Percentiles rank a stretch among this genome's conserved stretches.
These are phyloP conservation scores for Tuta absoluta DNA, from an alignment of 2,888 invertebrate genomes.

Conservation along the genomic window DNA sequence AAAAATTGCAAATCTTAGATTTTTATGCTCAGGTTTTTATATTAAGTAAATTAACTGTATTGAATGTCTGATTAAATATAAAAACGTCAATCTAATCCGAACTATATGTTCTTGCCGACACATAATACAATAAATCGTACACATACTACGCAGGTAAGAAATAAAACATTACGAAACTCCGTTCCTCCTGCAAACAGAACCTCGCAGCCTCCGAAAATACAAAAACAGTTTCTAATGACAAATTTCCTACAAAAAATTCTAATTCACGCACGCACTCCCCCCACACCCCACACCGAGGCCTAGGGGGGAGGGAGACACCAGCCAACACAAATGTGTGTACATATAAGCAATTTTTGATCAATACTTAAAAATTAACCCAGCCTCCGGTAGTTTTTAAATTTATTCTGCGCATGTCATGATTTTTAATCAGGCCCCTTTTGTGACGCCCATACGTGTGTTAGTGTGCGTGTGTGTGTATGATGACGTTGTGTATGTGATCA, in stretches of 20 bases:
- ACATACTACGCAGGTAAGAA: not conserved
- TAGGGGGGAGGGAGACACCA: constrained; percentile 2
- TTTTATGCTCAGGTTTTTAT: too few relatives aligned
- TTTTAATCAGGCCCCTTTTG: constrained; percentile 76
- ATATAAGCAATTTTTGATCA: constrained; percentile 80
- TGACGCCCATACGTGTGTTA: constrained; percentile 58
- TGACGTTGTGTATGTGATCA: constrained; percentile 35
- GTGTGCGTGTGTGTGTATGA: constrained; percentile 48
- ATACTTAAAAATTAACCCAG: constrained; percentile 81
- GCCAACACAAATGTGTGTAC: constrained; percentile 47
- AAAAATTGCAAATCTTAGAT: not conserved
- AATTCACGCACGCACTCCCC: constrained; percentile 66
- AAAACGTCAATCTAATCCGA: not conserved
- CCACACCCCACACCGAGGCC: constrained; percentile 37
- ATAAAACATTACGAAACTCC: not conserved
- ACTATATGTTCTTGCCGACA: not conserved
- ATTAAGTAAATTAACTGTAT: not conserved
- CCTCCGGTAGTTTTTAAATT: constrained; percentile 80
- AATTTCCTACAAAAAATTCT: constrained; percentile 71
- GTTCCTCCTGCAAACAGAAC: not conserved
- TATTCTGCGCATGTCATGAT: constrained; percentile 81
- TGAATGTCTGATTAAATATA: not conserved
- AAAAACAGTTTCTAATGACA: constrained; percentile 69
- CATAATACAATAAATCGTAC: not conserved
- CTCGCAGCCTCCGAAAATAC: constrained; percentile 31